Conservation (phyloP, 2,113 vertebrate species). For the Isurus oxyrinchus region DNA sequence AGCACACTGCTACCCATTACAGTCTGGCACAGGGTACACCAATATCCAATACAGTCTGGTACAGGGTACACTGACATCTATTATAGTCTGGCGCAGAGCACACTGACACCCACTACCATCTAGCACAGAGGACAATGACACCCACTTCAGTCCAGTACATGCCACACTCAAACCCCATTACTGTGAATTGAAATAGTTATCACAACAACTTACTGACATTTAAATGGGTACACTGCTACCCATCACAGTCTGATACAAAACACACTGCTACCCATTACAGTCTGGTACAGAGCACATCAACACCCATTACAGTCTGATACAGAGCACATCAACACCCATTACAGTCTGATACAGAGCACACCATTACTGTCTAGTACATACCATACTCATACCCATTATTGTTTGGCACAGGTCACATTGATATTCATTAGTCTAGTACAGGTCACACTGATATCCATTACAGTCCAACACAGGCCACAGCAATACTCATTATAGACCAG, state of each 20-base stretch:
- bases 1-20: too few species aligned
- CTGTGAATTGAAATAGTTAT: too few species aligned
- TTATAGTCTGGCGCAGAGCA: neutral
- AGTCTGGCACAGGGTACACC: neutral
- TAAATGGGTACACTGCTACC: neutral
- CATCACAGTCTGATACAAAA: too few species aligned
- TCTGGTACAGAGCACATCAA: too few species aligned
- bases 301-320: neutral
- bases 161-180: too few species aligned
- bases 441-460: neutral
- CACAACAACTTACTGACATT: too few species aligned
- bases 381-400: neutral
- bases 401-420: neutral
- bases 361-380: too few species aligned
- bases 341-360: neutral
- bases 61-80: neutral
- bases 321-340: neutral
- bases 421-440: too few species aligned
- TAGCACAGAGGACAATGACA: too few species aligned
- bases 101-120: neutral
- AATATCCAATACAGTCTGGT: neutral
- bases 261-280: too few species aligned
- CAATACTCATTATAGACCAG: too few species aligned
- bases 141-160: neutral
- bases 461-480: neutral